Evolutionary conservation across 2,797 vertebrate genomes (phyloP), one percentile per base, ranked within the genome.

Genomic region (Chloroceryle amazona): DNA sequence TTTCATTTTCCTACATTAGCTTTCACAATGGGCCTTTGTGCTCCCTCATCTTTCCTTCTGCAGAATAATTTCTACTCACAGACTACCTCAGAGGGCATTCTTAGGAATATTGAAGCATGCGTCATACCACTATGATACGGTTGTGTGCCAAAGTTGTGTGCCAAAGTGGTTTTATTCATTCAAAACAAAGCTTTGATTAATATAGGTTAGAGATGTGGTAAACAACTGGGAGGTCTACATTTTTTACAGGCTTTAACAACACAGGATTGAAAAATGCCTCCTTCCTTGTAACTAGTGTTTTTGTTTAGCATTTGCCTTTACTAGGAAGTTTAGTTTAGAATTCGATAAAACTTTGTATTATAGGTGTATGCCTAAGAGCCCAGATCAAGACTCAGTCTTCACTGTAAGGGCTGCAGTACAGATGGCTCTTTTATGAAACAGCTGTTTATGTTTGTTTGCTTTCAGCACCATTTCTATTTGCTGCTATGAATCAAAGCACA

Each of bases 1-100:
- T 82, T 94, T 95, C 67, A 76, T 78, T 90, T 88, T 91, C 90
- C 80, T 84, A 81, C 81, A 58, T 92, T 85, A 60, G 33, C 22
- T n/a, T 74, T 44, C 81, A 81, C 44, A 82, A 57, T 60, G 22
- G 21, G 41, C 31, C 81, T 81, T 92, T 63, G 81, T 65, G 86
- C 57, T 85, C 20, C 80, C 35, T 67, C 47, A 31, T 78, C 70
- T 87, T 91, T 25, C 62, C 63, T 92, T 93, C 74, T 58, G 63
- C 42, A 81, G 84, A 93, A 71, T 89, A 80, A 78, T 94, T 58
- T 92, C 72, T 76, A 35, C 35, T 94, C 54, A 55, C 51, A 86
- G 57, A 73, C 37, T 83, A 91, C n/a, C 72, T 93, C 74, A 66
- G 63, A 84, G 76, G 49, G 74, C 58, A 79, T 95, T 92, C 66